Evolutionary conservation across 2,797 vertebrate genomes (phyloP).

Genomic region (Hybognathus amarus): DNA sequence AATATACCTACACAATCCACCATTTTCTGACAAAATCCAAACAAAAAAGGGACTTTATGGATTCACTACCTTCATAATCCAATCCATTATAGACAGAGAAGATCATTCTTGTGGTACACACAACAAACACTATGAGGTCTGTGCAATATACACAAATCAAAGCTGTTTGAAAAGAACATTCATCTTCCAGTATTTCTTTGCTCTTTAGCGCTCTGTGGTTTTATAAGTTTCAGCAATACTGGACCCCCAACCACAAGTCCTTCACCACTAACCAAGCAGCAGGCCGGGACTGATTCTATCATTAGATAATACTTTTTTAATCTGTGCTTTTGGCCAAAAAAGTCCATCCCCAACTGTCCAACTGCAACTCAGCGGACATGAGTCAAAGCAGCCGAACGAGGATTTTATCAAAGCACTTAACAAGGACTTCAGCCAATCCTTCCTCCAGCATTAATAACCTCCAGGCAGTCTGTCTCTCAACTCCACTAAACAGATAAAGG

Average conservation of each 20-base stretch:
- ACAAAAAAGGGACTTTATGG: neutral
- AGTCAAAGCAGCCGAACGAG: neutral
- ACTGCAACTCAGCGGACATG: neutral
- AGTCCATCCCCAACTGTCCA: neutral
- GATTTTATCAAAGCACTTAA: slow-evolving; percentile 28
- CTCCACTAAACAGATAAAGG: neutral
- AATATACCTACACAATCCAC: neutral
- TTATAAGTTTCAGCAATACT: slow-evolving; percentile 71
- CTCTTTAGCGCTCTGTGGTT: slow-evolving; percentile 52
- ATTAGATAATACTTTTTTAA: slow-evolving; percentile 29
- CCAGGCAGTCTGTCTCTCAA: slow-evolving; percentile 5
- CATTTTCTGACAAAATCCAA: neutral
- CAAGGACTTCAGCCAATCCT: slow-evolving; percentile 2
- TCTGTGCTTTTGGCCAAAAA: slow-evolving; percentile 23
- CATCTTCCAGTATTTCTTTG: slow-evolving; percentile 6
- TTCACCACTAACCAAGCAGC: slow-evolving; percentile 69
- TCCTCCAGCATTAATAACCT: neutral
- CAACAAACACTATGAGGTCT: slow-evolving; percentile 17
- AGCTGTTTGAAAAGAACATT: slow-evolving; percentile 11
- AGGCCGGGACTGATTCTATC: slow-evolving; percentile 39
- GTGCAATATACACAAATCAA: slow-evolving; percentile 9
- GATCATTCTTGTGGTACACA: neutral
- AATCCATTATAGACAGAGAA: neutral
- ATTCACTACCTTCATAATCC: neutral
- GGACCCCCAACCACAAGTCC: slow-evolving; percentile 69